These are phyloP conservation scores for Hymenopus coronatus DNA, from an alignment of 2,888 invertebrate genomes.

Conservation along the genomic window DNA sequence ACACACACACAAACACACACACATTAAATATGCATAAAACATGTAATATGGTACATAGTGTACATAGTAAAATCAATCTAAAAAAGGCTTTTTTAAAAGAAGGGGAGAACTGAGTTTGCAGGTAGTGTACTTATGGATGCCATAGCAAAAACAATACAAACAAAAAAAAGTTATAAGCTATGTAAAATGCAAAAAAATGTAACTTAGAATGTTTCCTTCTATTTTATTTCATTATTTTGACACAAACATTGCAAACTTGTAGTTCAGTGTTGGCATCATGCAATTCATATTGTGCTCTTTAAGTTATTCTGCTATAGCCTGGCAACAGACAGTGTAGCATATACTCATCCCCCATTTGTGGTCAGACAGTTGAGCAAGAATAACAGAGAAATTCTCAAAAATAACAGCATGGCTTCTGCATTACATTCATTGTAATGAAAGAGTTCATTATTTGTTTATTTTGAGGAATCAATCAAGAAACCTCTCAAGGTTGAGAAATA, in stretches of 20 bases:
- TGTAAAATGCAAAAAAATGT: not conserved
- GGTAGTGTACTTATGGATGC: not conserved
- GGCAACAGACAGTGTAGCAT: not conserved
- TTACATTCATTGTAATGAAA: no score
- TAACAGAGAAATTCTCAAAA: no score
- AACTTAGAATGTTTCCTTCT: not conserved
- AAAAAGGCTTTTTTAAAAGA: not conserved
- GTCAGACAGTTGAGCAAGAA: not conserved
- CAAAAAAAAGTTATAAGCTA: not conserved
- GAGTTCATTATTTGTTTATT: no score
- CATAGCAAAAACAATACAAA: not conserved
- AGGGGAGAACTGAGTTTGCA: not conserved
- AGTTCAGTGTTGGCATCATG: not conserved
- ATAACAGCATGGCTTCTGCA: no score
- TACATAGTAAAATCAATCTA: not conserved
- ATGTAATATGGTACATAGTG: not conserved
- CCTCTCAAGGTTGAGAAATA: no score
- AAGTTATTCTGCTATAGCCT: not conserved
- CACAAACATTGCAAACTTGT: not conserved
- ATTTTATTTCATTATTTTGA: not conserved
- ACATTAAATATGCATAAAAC: not conserved
- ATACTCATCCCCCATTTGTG: not conserved
- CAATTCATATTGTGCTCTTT: not conserved
- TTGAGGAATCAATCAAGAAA: no score
- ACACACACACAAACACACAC: not conserved